Percentiles rank a stretch among this genome's conserved stretches.
phyloP scores from a whole-genome alignment of 2,113 vertebrate genomes.

The Lagopus leucura region DNA sequence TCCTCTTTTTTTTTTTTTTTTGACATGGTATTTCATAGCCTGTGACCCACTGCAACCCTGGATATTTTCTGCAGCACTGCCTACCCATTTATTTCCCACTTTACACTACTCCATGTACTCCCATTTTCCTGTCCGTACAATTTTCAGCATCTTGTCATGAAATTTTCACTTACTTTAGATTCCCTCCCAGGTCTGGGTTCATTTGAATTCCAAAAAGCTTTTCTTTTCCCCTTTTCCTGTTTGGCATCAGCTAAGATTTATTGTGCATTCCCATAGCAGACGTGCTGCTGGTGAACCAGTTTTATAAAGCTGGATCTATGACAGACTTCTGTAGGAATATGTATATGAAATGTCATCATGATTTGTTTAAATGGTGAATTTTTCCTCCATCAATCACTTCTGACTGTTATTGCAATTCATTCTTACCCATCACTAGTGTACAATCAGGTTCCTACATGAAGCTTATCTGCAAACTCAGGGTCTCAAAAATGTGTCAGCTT shows the following conservation, averaged over 20 bases:
- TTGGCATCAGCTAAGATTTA: not conserved
- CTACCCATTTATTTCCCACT: not conserved
- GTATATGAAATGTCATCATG: not conserved
- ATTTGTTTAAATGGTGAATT: not conserved
- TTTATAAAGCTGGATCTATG: not conserved
- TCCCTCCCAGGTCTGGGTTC: not conserved
- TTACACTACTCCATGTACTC: not conserved
- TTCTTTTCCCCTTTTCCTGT: not conserved
- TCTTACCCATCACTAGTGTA: not conserved
- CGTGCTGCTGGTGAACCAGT: not conserved
- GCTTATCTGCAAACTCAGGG: not conserved
- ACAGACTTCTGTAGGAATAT: not conserved
- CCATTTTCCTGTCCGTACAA: not conserved
- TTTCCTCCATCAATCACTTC: not conserved
- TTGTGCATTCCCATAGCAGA: not conserved
- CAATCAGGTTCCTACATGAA: not conserved
- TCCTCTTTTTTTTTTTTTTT: not conserved
- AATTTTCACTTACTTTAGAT: not conserved
- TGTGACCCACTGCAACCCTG: not conserved
- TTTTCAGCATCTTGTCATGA: not conserved
- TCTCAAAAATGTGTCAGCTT: not conserved
- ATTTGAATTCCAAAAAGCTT: not conserved
- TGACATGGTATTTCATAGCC: not conserved
- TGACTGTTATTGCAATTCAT: not conserved
- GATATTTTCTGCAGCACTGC: slow-evolving; percentile 20